These are phyloP conservation scores for Adrianichthys oophorus DNA, from an alignment of 2,797 vertebrate genomes.

Conservation along the genomic window DNA sequence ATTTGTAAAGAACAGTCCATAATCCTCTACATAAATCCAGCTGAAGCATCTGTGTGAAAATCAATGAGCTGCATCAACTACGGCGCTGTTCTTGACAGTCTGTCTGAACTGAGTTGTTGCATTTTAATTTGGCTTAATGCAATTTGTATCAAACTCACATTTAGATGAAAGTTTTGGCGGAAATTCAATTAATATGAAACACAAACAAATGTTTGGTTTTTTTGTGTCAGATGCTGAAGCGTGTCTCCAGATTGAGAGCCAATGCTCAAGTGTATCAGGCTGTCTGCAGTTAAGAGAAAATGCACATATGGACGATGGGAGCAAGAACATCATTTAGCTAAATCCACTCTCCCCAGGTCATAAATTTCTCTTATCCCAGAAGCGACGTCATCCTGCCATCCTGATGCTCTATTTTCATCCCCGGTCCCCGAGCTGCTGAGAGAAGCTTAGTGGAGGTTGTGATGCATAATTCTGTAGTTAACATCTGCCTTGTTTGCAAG, in stretches of 20 bases:
- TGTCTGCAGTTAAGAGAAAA: conserved; percentile 20
- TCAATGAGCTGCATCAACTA: conserved; percentile 48
- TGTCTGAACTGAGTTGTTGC: not conserved
- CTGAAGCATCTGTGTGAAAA: conserved; percentile 52
- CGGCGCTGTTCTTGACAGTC: conserved; percentile 18
- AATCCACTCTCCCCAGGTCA: conserved; percentile 56
- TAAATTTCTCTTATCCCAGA: conserved; percentile 66
- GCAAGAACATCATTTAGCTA: conserved; percentile 64
- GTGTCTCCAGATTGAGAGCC: conserved; percentile 21
- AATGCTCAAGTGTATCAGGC: conserved; percentile 32
- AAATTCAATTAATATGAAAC: no score
- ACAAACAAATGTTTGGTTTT: no score
- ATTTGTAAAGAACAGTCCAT: conserved; percentile 33
- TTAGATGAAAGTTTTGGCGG: no score
- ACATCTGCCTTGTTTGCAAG: conserved; percentile 66
- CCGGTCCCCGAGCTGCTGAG: conserved; percentile 75
- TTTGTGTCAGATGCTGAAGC: conserved; percentile 2
- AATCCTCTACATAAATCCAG: conserved; percentile 61
- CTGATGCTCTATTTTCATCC: conserved; percentile 74
- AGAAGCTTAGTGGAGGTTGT: conserved; percentile 71
- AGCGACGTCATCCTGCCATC: conserved; percentile 58
- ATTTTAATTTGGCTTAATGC: no score
- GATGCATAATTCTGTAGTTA: conserved; percentile 74
- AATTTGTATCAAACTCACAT: no score
- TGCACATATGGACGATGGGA: conserved; percentile 58